Evolutionary conservation across 2,888 invertebrate species (phyloP), one percentile per base, ranked within the genome.

Genomic region (Chromoteleia sp.): DNA sequence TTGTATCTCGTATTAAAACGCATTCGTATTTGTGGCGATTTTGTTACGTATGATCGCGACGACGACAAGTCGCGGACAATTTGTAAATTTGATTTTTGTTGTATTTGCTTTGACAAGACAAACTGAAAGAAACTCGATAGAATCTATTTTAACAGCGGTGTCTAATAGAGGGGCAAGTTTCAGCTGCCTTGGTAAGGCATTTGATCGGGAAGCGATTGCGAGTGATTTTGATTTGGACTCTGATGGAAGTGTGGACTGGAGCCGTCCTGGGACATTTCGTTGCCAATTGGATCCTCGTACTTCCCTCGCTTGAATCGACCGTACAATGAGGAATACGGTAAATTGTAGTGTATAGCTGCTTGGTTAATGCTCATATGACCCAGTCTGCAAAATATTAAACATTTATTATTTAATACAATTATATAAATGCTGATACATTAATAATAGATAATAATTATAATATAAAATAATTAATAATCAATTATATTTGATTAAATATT

Each of bases 341-440:
- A 92, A 92, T 97, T 97, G 92, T 95, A 97, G 91, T 97, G 97
- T 86, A 97, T 97, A 63, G 97, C 97, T 59, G 97, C 97, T 92
- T 97, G 97, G 92, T 97, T 97, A 88, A 97, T 97, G 82, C 97
- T 97, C 97, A 97, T 97, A 91, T 97, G 97, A 25, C 97, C 97
- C 84, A 97, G 93, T 88, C 97, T 97, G 89, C 48, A 92, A 91
- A 70, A 17, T 12, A 36, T 29, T 7, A 25, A 25, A 3, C 5
- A 14, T 14, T 21, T 25, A 12, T 4, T 29, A 33, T 8, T 33
- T 25, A 25, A n/a, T n/a, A n/a, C n/a, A n/a, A n/a, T n/a, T n/a
- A n/a, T n/a, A n/a, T n/a, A n/a, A n/a, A n/a, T n/a, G n/a, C n/a
- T n/a, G n/a, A n/a, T n/a, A n/a, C n/a, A n/a, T n/a, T n/a, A n/a